Evolutionary conservation across 2,888 invertebrate genomes (phyloP).

Genomic region (Rhingia rostrata): DNA sequence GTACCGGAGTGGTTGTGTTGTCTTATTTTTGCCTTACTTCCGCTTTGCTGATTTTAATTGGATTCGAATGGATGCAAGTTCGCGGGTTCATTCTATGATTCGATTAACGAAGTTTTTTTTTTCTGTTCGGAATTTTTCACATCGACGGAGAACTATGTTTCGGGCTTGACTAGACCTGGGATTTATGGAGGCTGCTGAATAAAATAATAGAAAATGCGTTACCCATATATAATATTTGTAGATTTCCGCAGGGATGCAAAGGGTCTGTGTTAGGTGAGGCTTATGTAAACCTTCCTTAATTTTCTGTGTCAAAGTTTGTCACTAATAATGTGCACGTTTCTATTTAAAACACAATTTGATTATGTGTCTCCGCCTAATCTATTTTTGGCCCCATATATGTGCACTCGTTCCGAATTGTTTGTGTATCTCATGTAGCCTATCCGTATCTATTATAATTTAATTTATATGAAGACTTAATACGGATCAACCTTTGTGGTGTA

Average conservation of each 20-base stretch:
- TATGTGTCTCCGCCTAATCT: slow-evolving; percentile 30
- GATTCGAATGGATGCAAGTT: slow-evolving; percentile 50
- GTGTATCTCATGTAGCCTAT: not conserved
- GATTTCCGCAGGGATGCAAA: not conserved
- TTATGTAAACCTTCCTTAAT: not conserved
- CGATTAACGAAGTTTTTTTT: slow-evolving; percentile 35
- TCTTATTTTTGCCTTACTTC: slow-evolving; percentile 32
- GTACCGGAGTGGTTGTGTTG: slow-evolving; percentile 23
- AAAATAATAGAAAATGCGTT: too few species aligned
- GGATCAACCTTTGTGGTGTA: slow-evolving; percentile 62
- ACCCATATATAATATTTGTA: too few species aligned
- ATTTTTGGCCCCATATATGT: slow-evolving; percentile 25
- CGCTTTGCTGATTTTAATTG: slow-evolving; percentile 54
- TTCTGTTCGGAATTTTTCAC: slow-evolving; percentile 23
- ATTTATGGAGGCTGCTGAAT: not conserved
- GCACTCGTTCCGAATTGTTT: slow-evolving; percentile 9
- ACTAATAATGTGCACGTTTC: slow-evolving; percentile 7
- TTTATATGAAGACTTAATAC: slow-evolving; percentile 62
- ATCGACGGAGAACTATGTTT: slow-evolving; percentile 32
- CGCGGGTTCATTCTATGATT: slow-evolving; percentile 23
- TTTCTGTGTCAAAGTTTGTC: not conserved
- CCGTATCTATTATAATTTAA: slow-evolving; percentile 57
- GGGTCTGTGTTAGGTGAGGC: too few species aligned
- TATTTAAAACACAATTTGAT: slow-evolving; percentile 22
- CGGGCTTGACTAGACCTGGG: slow-evolving; percentile 27